These are phyloP conservation scores for Latrodectus geometricus DNA, from an alignment of 1,140 invertebrate genomes.

Conservation along the genomic window DNA sequence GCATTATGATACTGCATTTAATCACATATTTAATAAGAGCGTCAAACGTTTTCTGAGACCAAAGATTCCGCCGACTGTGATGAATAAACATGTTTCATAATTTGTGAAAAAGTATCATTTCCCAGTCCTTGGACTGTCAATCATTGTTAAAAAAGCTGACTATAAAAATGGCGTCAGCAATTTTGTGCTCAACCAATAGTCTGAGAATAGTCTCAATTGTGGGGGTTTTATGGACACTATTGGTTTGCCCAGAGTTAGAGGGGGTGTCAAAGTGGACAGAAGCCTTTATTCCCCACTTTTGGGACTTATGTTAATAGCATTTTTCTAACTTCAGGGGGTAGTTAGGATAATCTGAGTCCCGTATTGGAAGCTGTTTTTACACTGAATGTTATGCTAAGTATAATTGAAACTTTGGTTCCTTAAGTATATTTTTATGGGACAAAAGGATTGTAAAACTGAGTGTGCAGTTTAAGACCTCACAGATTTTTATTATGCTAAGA, in stretches of 20 bases:
- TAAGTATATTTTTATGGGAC: too few relatives aligned
- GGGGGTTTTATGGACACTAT: conserved; percentile 26
- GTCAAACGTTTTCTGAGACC: not conserved
- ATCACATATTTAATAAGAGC: too few relatives aligned
- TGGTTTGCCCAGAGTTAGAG: not conserved
- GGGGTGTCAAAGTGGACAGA: not conserved
- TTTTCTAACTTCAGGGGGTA: not conserved
- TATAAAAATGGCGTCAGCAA: conserved; percentile 13
- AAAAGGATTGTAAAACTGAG: too few relatives aligned
- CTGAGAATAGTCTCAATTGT: not conserved
- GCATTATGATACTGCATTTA: too few relatives aligned
- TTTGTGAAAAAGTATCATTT: not conserved
- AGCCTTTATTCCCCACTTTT: conserved; percentile 13
- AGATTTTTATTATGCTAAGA: too few relatives aligned
- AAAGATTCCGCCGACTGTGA: conserved; percentile 3
- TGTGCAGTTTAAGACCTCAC: too few relatives aligned
- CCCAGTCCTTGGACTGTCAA: conserved; percentile 35
- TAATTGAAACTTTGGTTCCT: too few relatives aligned
- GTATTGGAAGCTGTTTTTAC: too few relatives aligned
- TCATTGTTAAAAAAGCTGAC: conserved; percentile 52
- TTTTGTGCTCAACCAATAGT: conserved; percentile 22
- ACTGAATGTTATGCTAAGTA: too few relatives aligned
- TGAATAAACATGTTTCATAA: not conserved
- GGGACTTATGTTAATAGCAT: not conserved
- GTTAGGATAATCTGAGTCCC: not conserved